Evolutionary conservation across 2,797 vertebrate genomes (phyloP).

Genomic region (Microcaecilia unicolor): DNA sequence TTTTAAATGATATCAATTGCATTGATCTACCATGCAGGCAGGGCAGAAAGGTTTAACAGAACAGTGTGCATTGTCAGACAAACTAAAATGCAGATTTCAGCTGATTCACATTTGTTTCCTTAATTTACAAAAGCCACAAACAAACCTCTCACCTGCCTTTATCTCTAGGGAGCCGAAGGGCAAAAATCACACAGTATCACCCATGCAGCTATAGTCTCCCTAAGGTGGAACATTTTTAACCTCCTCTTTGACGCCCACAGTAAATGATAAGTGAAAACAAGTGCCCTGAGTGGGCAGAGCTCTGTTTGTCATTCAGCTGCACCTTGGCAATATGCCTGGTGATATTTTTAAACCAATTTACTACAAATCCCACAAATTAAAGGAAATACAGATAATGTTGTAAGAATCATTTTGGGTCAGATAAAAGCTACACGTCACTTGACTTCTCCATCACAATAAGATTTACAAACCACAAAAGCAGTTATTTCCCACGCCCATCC

Average conservation of each 20-base stretch:
- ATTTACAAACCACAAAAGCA: slow-evolving; percentile 42
- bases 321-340: slow-evolving; percentile 49
- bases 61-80: too few relatives aligned
- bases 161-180: too few relatives aligned
- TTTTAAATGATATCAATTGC: too few relatives aligned
- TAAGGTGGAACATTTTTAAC: slow-evolving; percentile 11
- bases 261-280: slow-evolving; percentile 18
- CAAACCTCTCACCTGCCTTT: not conserved
- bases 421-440: slow-evolving; percentile 40
- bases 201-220: slow-evolving; percentile 4
- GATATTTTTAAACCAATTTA: slow-evolving; percentile 70
- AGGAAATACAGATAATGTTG: slow-evolving; percentile 60
- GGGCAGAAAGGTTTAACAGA: too few relatives aligned
- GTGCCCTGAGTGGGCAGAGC: slow-evolving; percentile 15
- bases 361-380: slow-evolving; percentile 68
- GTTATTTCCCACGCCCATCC: slow-evolving; percentile 37
- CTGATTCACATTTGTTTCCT: too few relatives aligned
- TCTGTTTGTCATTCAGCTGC: slow-evolving; percentile 30
- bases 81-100: too few relatives aligned
- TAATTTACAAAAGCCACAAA: too few relatives aligned
- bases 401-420: slow-evolving; percentile 54
- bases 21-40: too few relatives aligned
- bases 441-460: slow-evolving; percentile 30
- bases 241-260: not conserved
- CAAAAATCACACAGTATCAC: not conserved